Base-by-base conservation (phyloP, 2,797 vertebrate genomes). In the Lacerta agilis region DNA sequence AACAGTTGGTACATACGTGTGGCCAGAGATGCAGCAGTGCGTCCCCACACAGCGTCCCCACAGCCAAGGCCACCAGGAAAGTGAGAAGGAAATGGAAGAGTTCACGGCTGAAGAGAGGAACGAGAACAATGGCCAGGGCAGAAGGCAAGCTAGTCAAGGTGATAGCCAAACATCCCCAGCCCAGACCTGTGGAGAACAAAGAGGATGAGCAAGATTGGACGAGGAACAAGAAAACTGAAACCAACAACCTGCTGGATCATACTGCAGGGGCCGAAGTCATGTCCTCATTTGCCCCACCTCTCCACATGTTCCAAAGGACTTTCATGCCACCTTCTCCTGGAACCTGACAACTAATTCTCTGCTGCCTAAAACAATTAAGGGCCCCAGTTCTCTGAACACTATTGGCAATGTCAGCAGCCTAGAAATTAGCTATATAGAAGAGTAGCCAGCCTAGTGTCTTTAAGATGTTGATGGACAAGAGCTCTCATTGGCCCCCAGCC, bases 11-110 rank as follows among this genome's bases (percentile, higher is more conserved):
- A 96, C 97, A 6, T 96, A 98, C 98, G 17, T 98, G 98, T 0
- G 98, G 98, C 90, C 98, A 94, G 79, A 98, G 97, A 94, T 98
- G 98, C 1, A 98, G 95, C 90, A 98, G 92, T 0, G 98, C 98
- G 1, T 98, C 98, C 87, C 98, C 98, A 45, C 97, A 98, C 15
- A 98, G 96, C 0, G 98, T 98, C 82, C 98, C 97, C 93, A 97
- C 97, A 5, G 98, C 98, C 96, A 98, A 92, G 0, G 97, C 97
- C 85, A 96, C 97, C 94, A 98, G 96, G 90, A 98, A 98, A 93
- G 96, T 94, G 17, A 98, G 95, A 17, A 98, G 93, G 0, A 94
- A 95, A 76, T 8, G 96, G 90, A 97, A 87, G 27, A 91, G 75
- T 38, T 86, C 17, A 18, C 91, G 95, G 91, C 92, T 92, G 64